Base-by-base conservation (phyloP, 2,888 invertebrate genomes). In the Drosophila quinaria region DNA sequence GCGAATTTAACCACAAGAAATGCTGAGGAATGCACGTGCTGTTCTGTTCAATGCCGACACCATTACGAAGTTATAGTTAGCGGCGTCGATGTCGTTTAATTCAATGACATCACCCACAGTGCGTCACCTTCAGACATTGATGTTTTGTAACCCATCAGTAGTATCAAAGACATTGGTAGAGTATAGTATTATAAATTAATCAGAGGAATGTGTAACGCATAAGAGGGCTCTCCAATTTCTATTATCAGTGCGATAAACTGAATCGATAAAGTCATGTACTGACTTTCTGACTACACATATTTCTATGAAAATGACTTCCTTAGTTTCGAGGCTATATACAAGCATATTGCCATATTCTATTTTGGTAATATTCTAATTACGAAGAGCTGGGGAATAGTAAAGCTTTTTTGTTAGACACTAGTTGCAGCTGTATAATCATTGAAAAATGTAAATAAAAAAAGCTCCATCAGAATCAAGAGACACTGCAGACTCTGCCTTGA, bases 61-160 rank as follows among this genome's bases (percentile, higher is more conserved):
- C 49, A 70, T 60, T 65, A 54, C 59, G 37, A 33, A 68, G 54
- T 58, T 55, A 35, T 50, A 56, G 59, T 35, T 31, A 62, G 22
- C 39, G 54, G 37, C 60, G 33, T 51, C 58, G 51, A 41, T 58
- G 33, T 51, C 54, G 49, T 58, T 66, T 54, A 55, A 70, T 69
- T 61, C 71, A 75, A 82, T 84, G 86, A 86, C 83, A 81, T 84
- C 84, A 84, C 61, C 73, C 31, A 51, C 39, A 61, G 41, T 70
- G 75, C 72, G 73, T 75, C 79, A 79, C 66, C 68, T 71, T 70
- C 68, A 49, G 49, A 54, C 33, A 35, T 46, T 10, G n/a, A 19
- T 49, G 13, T 50, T 46, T 47, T 62, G 60, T 73, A 62, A 64
- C 41, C 17, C 10, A 41, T 42, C 5, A 22, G 13, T 13, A 37